Percentiles rank a stretch among this genome's conserved stretches.
Evolutionary conservation across 2,797 vertebrate genomes (phyloP).

Genomic region (Varecia variegata): DNA sequence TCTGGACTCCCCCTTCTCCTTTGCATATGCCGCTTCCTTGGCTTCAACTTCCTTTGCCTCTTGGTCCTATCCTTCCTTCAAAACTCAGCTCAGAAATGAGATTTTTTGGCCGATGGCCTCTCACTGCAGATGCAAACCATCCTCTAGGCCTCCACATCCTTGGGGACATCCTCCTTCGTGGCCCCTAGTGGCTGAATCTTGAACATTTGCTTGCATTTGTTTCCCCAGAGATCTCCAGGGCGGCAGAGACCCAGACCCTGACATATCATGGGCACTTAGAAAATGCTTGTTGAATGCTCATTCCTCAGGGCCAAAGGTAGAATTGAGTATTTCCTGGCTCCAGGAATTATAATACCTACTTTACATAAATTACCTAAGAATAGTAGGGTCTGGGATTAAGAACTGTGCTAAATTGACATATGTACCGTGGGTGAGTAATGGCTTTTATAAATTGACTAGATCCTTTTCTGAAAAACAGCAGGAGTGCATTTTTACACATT

Average conservation of each 20-base stretch:
- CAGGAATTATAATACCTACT: conserved; percentile 2
- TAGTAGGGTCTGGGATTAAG: conserved; percentile 52
- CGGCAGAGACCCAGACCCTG: background rate
- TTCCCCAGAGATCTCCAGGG: background rate
- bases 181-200: background rate
- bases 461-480: conserved; percentile 70
- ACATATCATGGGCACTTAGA: background rate
- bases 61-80: background rate
- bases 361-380: conserved; percentile 25
- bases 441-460: conserved; percentile 73
- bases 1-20: background rate
- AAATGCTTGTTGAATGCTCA: background rate
- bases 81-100: background rate
- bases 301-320: background rate
- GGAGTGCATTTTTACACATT: conserved; percentile 77
- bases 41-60: background rate
- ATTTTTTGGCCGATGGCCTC: background rate
- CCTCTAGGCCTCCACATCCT: background rate
- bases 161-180: background rate
- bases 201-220: background rate
- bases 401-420: conserved; percentile 58
- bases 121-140: background rate
- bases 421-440: conserved; percentile 74
- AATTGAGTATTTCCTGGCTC: background rate
- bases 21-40: background rate